A percentile compares a stretch with the other conserved stretches of the same genome.
Conservation (phyloP, 1,140 invertebrate genomes). For the Sipha flava region DNA sequence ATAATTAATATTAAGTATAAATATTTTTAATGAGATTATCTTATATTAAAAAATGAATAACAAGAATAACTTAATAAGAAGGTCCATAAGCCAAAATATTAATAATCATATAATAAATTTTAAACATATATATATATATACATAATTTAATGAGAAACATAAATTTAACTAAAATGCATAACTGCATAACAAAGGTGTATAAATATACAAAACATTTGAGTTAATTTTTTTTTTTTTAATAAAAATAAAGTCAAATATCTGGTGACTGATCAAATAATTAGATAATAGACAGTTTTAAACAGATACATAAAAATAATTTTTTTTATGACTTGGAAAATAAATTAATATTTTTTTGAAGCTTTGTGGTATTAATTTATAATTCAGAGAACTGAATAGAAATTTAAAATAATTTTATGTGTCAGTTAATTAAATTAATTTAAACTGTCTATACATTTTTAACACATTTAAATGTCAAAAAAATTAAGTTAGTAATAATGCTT, state of each 20-base stretch:
- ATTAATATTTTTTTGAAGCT: neutral
- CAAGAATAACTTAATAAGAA: neutral
- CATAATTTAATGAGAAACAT: neutral
- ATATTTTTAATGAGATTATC: conserved; percentile 29
- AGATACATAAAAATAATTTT: neutral
- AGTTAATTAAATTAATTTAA: neutral
- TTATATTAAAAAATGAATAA: conserved; percentile 14
- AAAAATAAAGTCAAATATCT: neutral
- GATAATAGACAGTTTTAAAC: neutral
- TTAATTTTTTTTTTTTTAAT: neutral
- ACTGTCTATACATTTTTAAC: neutral
- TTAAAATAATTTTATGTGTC: neutral
- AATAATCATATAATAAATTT: conserved; percentile 7
- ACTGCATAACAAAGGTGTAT: neutral
- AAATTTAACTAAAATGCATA: conserved; percentile 10
- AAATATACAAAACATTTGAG: neutral
- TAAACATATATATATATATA: neutral
- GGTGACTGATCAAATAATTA: neutral
- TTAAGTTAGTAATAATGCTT: too few relatives aligned
- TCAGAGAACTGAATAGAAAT: neutral
- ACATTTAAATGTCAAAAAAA: too few relatives aligned
- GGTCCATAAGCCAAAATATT: neutral
- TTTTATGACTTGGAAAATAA: neutral
- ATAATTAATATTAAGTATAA: neutral
- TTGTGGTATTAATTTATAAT: neutral